phyloP scores from a whole-genome alignment of 2,888 invertebrate genomes.

The Xestia xanthographa region DNA sequence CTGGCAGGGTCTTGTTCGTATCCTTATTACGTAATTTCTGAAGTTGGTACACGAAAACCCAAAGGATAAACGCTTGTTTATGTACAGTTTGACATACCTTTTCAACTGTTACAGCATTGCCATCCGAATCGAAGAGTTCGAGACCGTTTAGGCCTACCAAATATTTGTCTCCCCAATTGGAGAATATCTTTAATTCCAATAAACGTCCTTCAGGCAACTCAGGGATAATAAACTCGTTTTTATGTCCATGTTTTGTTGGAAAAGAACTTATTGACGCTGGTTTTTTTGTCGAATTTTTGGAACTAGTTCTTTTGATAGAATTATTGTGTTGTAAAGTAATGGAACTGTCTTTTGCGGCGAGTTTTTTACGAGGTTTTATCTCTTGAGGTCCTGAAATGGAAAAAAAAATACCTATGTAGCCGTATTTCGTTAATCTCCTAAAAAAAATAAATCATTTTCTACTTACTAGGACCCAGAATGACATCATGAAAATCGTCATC shows the following conservation, averaged over 20 bases:
- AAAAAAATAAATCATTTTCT: not conserved
- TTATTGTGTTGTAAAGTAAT: slow-evolving; percentile 65
- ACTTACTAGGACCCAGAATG: slow-evolving; percentile 81
- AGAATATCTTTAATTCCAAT: slow-evolving; percentile 92
- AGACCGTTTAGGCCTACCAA: slow-evolving; percentile 95
- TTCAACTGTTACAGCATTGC: slow-evolving; percentile 90
- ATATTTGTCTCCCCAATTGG: slow-evolving; percentile 95
- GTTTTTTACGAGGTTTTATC: slow-evolving; percentile 70
- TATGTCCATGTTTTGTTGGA: slow-evolving; percentile 69
- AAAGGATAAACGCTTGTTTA: not conserved
- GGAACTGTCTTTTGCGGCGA: slow-evolving; percentile 67
- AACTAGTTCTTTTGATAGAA: slow-evolving; percentile 66
- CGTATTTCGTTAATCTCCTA: not conserved
- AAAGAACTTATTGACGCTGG: slow-evolving; percentile 74
- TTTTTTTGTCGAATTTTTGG: slow-evolving; percentile 75
- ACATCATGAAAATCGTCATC: slow-evolving; percentile 87
- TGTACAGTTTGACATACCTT: slow-evolving; percentile 86
- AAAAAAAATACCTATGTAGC: not conserved
- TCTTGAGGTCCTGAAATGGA: slow-evolving; percentile 72
- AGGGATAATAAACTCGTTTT: slow-evolving; percentile 93
- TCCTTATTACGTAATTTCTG: too few relatives aligned
- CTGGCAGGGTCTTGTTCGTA: not conserved
- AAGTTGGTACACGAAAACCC: too few relatives aligned
- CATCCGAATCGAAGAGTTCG: slow-evolving; percentile 93
- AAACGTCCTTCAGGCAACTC: slow-evolving; percentile 93